Base-by-base conservation (phyloP, 2,797 vertebrate species). In the Pangasius sanitwongsei region DNA sequence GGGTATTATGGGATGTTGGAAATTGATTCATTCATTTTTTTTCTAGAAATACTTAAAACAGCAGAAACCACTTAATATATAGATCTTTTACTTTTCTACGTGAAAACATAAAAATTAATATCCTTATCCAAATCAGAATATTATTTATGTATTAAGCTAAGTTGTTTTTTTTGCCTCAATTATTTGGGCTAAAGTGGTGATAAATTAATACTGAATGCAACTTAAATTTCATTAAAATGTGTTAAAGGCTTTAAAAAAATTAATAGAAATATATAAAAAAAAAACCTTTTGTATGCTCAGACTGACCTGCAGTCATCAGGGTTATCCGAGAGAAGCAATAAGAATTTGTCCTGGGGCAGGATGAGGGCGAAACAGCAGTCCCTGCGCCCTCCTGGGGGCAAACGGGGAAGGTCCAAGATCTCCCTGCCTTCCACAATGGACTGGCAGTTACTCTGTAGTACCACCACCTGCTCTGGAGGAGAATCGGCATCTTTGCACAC, bases 341-440 rank as follows among this genome's bases (percentile, higher is more conserved):
- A 93, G 82, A 96, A 96, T 89, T 96, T 97, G 92, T 94, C 96
- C 75, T 97, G 96, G 0, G 91, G 94, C 85, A 97, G 92, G 87
- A 96, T 95, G 75, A 97, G 93, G 50, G 96, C 97, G 25, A 97
- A 94, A 93, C 97, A 97, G 93, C 96, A 96, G 93, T 96, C 96
- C 84, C 94, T 94, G 87, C 95, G 93, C 61, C 95, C 95, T 34
- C 97, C 97, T 72, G 94, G 88, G 0, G 97, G 96, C 81, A 97
- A 86, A 90, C 91, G 94, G 37, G 97, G 97, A 85, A 97, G 92
- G 84, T 97, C 96, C 0, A 96, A 90, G 87, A 97, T 96, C 28
- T 97, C 96, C 6, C 92, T 92, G 13, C 97, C 97, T 92, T 96
- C 96, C 4, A 93, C 95, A 0, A 97, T 93, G 0, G 94, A 92